Conservation (phyloP, 2,797 vertebrate genomes). For the Sternarchorhynchus goeldii region DNA sequence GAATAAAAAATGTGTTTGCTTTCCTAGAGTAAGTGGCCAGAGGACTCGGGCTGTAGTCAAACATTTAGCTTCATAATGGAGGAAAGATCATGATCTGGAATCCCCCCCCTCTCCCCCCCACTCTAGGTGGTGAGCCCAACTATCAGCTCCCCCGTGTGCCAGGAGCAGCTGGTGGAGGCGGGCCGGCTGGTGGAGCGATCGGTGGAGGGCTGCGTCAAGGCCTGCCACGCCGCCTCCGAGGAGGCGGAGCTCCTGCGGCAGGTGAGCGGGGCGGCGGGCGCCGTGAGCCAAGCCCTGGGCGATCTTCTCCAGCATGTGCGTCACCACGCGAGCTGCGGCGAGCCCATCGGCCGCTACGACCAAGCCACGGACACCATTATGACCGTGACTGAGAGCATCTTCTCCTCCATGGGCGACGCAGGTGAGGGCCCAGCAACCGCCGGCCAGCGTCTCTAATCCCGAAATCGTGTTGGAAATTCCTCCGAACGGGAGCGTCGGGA, state of each 20-base stretch:
- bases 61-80: too few species aligned
- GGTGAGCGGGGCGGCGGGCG: conserved; percentile 85
- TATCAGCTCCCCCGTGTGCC: conserved; percentile 97
- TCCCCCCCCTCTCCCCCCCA: background rate
- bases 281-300: conserved; percentile 92
- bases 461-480: too few species aligned
- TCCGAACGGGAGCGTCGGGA: too few species aligned
- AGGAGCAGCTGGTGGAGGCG: conserved; percentile 96
- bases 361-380: conserved; percentile 99
- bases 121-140: conserved; percentile 95
- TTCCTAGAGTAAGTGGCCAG: too few species aligned
- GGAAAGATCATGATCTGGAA: too few species aligned
- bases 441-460: too few species aligned
- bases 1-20: too few species aligned
- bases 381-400: conserved; percentile 99
- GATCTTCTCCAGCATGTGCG: conserved; percentile 97
- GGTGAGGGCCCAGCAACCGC: conserved; percentile 75
- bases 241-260: conserved; percentile 92
- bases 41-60: too few species aligned
- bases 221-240: conserved; percentile 89
- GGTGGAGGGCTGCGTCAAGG: conserved; percentile 91
- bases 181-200: conserved; percentile 98
- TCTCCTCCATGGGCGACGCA: conserved; percentile 98
- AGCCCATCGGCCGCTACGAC: conserved; percentile 97
- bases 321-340: conserved; percentile 94